Evolutionary conservation across 2,113 vertebrate genomes (phyloP), one percentile per base, ranked within the genome.

Genomic region (Alligator mississippiensis): DNA sequence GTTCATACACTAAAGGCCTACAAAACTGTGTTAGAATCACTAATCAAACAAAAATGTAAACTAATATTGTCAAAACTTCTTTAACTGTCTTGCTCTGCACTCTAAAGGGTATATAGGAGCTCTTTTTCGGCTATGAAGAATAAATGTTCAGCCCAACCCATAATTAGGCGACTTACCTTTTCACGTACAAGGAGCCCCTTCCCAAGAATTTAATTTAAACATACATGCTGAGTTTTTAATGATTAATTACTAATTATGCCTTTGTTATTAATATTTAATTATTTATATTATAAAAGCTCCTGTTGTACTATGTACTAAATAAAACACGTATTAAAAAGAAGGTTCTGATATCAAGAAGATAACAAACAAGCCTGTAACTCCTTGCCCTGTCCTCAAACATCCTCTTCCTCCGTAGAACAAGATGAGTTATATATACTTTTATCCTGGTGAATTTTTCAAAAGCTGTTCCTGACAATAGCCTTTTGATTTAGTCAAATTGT

Each of bases 241-340:
- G 6, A 47, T 9, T 47, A 47, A 47, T 47, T 47, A 9, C 47
- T 47, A 9, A 47, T 47, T 47, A 47, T 92, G 85, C 21, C 1
- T 68, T 84, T 72, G 60, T 89, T 85, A 77, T 63, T 3, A 18
- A 83, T 81, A 83, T 55, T 47, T 89, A 78, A 13, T 85, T 85
- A 83, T 77, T 27, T 74, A 57, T 85, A 80, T 60, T 80, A 58
- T 78, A 92, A 92, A 84, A 81, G 78, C 11, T 83, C 34, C 61
- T 63, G 9, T 85, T 85, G 19, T 81, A 15, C 68, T 25, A 62
- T 25, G 61, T 8, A 75, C 3, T 66, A 4, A 72, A 68, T 82
- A 87, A 93, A 93, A 72, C 19, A 47, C 27, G 59, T 84, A 89
- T 81, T 93, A 90, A 87, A 85, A 8, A 22, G 34, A 80, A 30